Percentiles rank a stretch among this genome's conserved stretches.
phyloP scores from a whole-genome alignment of 2,888 invertebrate species.

The Taenaris catops region DNA sequence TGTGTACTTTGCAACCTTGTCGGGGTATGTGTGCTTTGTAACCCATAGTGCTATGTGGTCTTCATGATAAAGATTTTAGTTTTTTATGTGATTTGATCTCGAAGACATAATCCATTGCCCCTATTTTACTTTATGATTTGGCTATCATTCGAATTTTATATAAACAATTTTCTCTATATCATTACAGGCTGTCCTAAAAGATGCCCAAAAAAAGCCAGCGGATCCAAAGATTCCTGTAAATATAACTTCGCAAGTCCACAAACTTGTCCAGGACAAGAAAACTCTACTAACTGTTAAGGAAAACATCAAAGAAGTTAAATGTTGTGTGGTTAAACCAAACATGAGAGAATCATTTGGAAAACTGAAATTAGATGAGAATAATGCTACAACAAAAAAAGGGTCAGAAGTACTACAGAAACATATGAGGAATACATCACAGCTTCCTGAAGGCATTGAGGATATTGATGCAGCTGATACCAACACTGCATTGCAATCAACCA shows the following conservation, averaged over 20 bases:
- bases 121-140: too few relatives aligned
- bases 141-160: too few relatives aligned
- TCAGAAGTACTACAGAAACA: neutral
- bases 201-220: constrained; percentile 39
- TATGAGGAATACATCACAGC: constrained; percentile 26
- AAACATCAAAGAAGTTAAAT: constrained; percentile 36
- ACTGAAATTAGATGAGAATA: constrained; percentile 42
- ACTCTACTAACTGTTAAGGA: constrained; percentile 47
- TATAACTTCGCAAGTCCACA: constrained; percentile 39
- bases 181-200: constrained; percentile 51
- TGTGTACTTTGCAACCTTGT: too few relatives aligned
- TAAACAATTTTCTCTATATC: too few relatives aligned
- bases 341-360: constrained; percentile 50
- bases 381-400: constrained; percentile 8
- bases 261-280: constrained; percentile 43
- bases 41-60: too few relatives aligned
- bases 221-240: constrained; percentile 46
- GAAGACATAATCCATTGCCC: too few relatives aligned
- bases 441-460: constrained; percentile 80
- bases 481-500: constrained; percentile 89
- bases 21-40: too few relatives aligned
- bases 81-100: too few relatives aligned
- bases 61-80: too few relatives aligned
- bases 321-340: constrained; percentile 48
- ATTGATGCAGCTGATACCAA: constrained; percentile 87